phyloP scores from a whole-genome alignment of 2,113 vertebrate species.

The Gymnocephalus cernua region DNA sequence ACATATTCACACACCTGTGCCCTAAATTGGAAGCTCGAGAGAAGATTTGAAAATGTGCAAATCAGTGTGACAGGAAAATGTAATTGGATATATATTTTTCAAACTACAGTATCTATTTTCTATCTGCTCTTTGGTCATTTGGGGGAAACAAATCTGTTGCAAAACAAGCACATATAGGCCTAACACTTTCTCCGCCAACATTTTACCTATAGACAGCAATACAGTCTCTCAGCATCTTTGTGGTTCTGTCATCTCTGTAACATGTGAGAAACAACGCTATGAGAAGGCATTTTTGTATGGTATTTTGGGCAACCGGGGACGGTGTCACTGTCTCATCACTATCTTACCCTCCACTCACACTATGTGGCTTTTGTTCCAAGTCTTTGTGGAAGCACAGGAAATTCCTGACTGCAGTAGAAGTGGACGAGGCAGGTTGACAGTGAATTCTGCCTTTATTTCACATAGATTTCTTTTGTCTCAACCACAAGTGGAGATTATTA shows the following conservation, averaged over 20 bases:
- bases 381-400: slow-evolving; percentile 21
- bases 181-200: too few relatives aligned
- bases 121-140: background rate
- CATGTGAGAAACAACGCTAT: too few relatives aligned
- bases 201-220: too few relatives aligned
- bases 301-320: slow-evolving; percentile 39
- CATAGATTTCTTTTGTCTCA: background rate
- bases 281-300: slow-evolving; percentile 30
- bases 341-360: slow-evolving; percentile 9
- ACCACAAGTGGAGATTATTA: background rate
- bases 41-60: background rate
- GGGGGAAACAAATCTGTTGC: background rate
- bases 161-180: background rate
- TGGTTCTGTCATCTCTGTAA: too few relatives aligned
- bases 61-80: background rate
- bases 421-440: background rate
- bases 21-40: background rate
- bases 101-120: background rate
- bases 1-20: slow-evolving; percentile 17
- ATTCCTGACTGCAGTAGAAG: slow-evolving; percentile 8
- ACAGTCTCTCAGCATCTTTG: too few relatives aligned
- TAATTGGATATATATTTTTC: background rate
- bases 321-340: slow-evolving; percentile 3
- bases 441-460: background rate
- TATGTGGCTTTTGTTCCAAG: background rate